These are phyloP conservation scores for Lampropteryx suffumata DNA, from an alignment of 2,888 invertebrate species.

Conservation along the genomic window DNA sequence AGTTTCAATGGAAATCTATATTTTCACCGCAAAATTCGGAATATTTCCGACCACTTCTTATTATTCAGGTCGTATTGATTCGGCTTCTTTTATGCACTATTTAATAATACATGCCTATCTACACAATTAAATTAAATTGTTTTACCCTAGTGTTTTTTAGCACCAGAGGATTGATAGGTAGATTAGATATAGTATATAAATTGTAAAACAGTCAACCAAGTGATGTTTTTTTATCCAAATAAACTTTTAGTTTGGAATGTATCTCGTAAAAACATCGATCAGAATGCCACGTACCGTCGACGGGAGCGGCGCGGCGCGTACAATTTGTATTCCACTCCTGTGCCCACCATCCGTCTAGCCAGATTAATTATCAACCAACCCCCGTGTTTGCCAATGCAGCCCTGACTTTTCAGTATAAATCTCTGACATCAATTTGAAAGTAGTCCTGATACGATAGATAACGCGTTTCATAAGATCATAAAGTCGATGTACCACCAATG, in stretches of 20 bases:
- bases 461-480: conserved; percentile 24
- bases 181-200: too few relatives aligned
- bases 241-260: conserved; percentile 4
- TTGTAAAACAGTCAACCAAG: too few relatives aligned
- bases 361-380: conserved; percentile 76
- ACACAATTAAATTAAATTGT: too few relatives aligned
- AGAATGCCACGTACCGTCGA: conserved; percentile 32
- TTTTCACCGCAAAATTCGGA: not conserved
- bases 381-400: conserved; percentile 79
- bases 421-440: conserved; percentile 45
- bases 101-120: too few relatives aligned
- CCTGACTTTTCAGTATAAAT: conserved; percentile 67
- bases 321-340: conserved; percentile 75
- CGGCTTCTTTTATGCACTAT: too few relatives aligned
- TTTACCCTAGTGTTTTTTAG: too few relatives aligned
- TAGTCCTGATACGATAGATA: conserved; percentile 24
- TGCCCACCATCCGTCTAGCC: conserved; percentile 68
- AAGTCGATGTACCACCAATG: conserved; percentile 28
- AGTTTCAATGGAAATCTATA: conserved; percentile 17
- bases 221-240: too few relatives aligned
- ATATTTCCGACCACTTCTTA: not conserved
- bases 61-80: too few relatives aligned
- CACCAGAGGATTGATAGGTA: too few relatives aligned
- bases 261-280: conserved; percentile 19
- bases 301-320: conserved; percentile 45